Percentiles rank a stretch among this genome's conserved stretches.
Evolutionary conservation across 2,888 invertebrate genomes (phyloP).

Genomic region (Eristalis intricaria): DNA sequence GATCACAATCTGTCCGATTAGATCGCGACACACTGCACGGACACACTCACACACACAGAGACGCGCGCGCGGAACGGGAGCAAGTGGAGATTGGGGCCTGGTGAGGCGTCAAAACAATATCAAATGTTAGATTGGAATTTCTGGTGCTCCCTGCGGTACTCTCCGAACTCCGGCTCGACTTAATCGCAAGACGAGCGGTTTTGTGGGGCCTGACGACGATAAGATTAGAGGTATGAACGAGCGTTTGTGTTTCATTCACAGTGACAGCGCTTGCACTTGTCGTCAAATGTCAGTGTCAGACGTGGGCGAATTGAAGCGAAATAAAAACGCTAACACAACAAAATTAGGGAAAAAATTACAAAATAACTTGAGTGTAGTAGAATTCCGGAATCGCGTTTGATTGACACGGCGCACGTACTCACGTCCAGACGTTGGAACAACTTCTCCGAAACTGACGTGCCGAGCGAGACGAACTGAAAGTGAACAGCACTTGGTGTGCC

Average conservation of each 20-base stretch:
- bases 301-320: neutral
- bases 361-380: slow-evolving; percentile 20
- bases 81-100: too few relatives aligned
- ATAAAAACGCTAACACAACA: slow-evolving; percentile 21
- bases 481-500: slow-evolving; percentile 42
- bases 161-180: neutral
- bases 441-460: slow-evolving; percentile 58
- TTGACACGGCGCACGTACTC: slow-evolving; percentile 34
- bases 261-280: slow-evolving; percentile 4
- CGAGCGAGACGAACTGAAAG: slow-evolving; percentile 26
- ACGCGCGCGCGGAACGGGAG: too few relatives aligned
- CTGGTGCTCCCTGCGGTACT: too few relatives aligned
- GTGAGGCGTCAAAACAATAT: too few relatives aligned
- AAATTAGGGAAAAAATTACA: slow-evolving; percentile 35
- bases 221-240: neutral
- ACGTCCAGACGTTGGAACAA: slow-evolving; percentile 52
- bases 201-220: neutral
- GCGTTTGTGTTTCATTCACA: neutral
- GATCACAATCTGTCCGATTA: too few relatives aligned
- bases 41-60: too few relatives aligned
- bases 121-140: too few relatives aligned
- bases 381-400: slow-evolving; percentile 47
- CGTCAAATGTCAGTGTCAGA: slow-evolving; percentile 2
- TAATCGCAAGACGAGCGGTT: neutral
- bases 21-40: too few relatives aligned